phyloP scores from a whole-genome alignment of 2,113 vertebrate genomes.

The Neomonachus schauinslandi region DNA sequence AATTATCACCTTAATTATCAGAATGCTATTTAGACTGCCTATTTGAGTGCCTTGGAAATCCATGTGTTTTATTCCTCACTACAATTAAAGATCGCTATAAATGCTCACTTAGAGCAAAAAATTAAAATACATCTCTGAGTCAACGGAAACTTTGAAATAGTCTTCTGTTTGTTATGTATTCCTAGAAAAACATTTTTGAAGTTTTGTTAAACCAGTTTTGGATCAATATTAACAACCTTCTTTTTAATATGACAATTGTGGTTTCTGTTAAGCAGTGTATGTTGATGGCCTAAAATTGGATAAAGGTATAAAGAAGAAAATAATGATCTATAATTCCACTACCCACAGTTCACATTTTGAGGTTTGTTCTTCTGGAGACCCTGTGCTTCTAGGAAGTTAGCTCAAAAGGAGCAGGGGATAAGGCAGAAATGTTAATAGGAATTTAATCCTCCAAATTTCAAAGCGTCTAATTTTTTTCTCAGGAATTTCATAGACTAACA shows the following conservation, averaged over 20 bases:
- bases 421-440: neutral
- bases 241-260: neutral
- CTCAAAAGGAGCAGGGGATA: neutral
- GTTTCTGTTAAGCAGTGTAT: neutral
- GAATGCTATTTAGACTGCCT: neutral
- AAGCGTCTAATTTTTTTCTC: neutral
- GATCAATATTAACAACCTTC: neutral
- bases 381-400: neutral
- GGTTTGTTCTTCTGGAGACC: neutral
- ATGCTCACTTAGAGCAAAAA: neutral
- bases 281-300: neutral
- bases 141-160: neutral
- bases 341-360: neutral
- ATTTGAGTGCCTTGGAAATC: neutral
- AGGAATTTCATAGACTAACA: neutral
- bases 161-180: neutral
- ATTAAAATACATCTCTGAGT: neutral
- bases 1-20: neutral
- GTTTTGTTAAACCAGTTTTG: constrained; percentile 8
- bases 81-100: neutral
- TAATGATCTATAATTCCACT: neutral
- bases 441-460: neutral
- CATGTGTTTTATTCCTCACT: neutral
- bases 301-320: neutral
- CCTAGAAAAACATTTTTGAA: constrained; percentile 18